Evolutionary conservation across 2,888 invertebrate genomes (phyloP), one percentile per base, ranked within the genome.

Genomic region (Slavum lentiscoides): DNA sequence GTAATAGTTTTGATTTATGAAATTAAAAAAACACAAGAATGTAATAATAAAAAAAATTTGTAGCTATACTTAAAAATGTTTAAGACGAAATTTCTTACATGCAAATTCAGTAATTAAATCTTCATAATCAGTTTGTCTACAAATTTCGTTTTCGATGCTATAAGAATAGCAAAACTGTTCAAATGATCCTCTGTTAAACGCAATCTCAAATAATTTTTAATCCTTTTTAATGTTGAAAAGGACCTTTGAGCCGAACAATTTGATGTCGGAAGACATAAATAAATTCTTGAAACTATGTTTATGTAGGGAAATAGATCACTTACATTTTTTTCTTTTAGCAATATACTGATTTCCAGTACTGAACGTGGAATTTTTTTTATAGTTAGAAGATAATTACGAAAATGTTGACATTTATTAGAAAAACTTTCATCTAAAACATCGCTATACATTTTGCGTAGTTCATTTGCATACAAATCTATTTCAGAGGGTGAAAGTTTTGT

Each of bases 341-440:
- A 61, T 15, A 61, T 23, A 23, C 61, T 23, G 1, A 61, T 61
- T 61, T 61, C 15, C 5, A 15, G 23, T 15, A 43, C 23, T 61
- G 13, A 13, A 66, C 55, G 13, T 55, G 55, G 15, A 55, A 55
- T 11, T 55, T 55, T 9, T 15, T 55, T 2, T 55, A 61, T 23
- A 30, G 23, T 61, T 61, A 23, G 23, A 61, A 61, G 23, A 13
- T 61, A 61, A 61, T 61, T 61, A 61, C 61, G 23, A 11, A 23
- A 61, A 23, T 61, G 61, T 61, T 61, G 61, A 61, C 61, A 23
- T 61, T 61, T 7, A 61, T 61, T 61, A 23, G 61, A 61, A 61
- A 61, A 61, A 61, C 61, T 21, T 61, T 23, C 61, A 61, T 23
- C 61, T 61, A 23, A 61, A 61, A 23, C 61, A 61, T 61, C 23